Base-by-base conservation (phyloP, 2,113 vertebrate genomes). In the Zosterops borbonicus region DNA sequence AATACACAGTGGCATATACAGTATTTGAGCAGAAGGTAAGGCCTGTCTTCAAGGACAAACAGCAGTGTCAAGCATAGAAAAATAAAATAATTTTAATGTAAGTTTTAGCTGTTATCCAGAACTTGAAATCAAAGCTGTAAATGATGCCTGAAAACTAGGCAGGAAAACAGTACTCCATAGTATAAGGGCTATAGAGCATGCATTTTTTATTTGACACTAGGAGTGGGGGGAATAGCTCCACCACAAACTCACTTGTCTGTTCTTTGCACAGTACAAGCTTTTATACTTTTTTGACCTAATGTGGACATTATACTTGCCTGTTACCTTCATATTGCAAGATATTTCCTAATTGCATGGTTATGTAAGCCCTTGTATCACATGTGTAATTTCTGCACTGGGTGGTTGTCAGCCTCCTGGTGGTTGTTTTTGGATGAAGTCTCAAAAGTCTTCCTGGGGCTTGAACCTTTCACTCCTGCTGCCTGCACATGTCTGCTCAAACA, bases 361-460 rank as follows among this genome's bases (percentile, higher is more conserved):
- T 15, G 21, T 80, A 2, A 56, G 41, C 50, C 16, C 27, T 20
- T 37, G 41, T 31, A 37, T 27, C 50, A 25, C 33, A 2, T 21
- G 41, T 0, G 0, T 12, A 3, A 33, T 55, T 46, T 67, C 41
- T 7, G 1, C 50, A 9, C 0, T 1, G 25, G 21, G 50, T 24
- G 49, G 15, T 42, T 3, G 0, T n/a, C 41, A 37, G 14, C 37
- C 24, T 55, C 27, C 12, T 46, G 33, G 33, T 14, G 60, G 62
- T 67, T 35, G 12, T 46, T 67, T 64, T 64, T 24, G 7, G 9
- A 20, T 31, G 33, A 25, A 46, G 41, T 20, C 50, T 80, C 27
- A 2, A 18, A 55, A 31, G 12, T 67, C 41, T 31, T 67, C 33
- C 33, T 67, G 3, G 0, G 41, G 27, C 16, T 37, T 37, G 25